Evolutionary conservation across 2,113 vertebrate genomes (phyloP).

Genomic region (Pedetes capensis): DNA sequence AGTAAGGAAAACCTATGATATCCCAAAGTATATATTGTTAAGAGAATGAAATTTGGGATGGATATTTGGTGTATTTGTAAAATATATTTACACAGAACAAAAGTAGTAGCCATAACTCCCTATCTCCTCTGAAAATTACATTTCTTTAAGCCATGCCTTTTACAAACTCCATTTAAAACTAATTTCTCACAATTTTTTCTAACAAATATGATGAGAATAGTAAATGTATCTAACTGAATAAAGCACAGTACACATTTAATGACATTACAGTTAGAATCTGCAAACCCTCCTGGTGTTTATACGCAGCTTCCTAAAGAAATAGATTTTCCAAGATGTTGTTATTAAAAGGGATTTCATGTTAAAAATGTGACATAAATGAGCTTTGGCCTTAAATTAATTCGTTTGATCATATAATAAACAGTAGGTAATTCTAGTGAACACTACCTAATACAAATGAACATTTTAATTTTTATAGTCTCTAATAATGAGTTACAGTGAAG

Average conservation of each 20-base stretch:
- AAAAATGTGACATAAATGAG: not conserved
- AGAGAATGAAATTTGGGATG: not conserved
- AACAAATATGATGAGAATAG: not conserved
- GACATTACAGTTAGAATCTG: not conserved
- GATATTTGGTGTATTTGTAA: not conserved
- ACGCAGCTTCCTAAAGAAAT: not conserved
- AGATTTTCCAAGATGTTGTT: not conserved
- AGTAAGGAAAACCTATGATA: not conserved
- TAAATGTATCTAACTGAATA: constrained; percentile 13
- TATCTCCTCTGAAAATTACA: constrained; percentile 25
- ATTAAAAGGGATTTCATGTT: not conserved
- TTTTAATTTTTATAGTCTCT: not conserved
- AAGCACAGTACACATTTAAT: not conserved
- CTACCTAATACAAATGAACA: not conserved
- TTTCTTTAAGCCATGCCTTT: not conserved
- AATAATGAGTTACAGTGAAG: not conserved
- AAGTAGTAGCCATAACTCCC: not conserved
- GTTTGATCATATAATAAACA: not conserved
- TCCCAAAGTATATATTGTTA: not conserved
- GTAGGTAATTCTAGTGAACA: not conserved
- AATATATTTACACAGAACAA: not conserved
- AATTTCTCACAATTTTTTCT: constrained; percentile 6
- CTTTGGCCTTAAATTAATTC: constrained; percentile 14
- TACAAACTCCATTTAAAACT: constrained; percentile 54
- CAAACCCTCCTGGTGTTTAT: not conserved